phyloP scores from a whole-genome alignment of 2,888 invertebrate genomes.

The Sminthurides aquaticus region DNA sequence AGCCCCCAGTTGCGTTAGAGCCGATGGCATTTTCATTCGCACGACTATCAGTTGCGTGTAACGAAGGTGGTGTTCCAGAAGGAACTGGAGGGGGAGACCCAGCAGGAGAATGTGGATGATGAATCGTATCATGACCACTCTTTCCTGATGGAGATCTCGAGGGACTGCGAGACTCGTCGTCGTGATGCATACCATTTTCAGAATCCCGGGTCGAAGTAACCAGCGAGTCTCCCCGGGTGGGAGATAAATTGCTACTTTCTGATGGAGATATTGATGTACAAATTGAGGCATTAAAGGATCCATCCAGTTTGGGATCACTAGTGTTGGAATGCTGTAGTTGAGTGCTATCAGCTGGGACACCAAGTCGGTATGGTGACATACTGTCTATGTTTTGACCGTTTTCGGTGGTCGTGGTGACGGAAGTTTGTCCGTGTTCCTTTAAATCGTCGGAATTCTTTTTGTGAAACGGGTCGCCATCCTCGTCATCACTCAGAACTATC shows the following conservation, averaged over 20 bases:
- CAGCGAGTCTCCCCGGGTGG: conserved; percentile 30
- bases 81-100: conserved; percentile 14
- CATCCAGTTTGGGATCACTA: conserved; percentile 15
- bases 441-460: not conserved
- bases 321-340: conserved; percentile 24
- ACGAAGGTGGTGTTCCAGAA: conserved; percentile 4
- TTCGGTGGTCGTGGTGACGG: not conserved
- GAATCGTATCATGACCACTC: not conserved
- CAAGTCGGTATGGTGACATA: conserved; percentile 18
- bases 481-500: conserved; percentile 76
- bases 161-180: conserved; percentile 28
- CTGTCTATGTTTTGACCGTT: too few species aligned
- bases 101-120: conserved; percentile 17
- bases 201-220: conserved; percentile 38
- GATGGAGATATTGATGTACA: conserved; percentile 17
- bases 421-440: not conserved
- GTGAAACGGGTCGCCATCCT: conserved; percentile 47
- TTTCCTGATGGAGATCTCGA: conserved; percentile 5
- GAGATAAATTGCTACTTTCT: conserved; percentile 14
- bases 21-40: not conserved
- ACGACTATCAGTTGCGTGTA: not conserved
- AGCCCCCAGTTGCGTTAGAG: not conserved
- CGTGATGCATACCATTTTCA: conserved; percentile 26
- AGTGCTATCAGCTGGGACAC: conserved; percentile 28
- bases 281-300: conserved; percentile 10